Base-by-base conservation (phyloP, 2,113 vertebrate genomes). In the Australoheros scitulus region DNA sequence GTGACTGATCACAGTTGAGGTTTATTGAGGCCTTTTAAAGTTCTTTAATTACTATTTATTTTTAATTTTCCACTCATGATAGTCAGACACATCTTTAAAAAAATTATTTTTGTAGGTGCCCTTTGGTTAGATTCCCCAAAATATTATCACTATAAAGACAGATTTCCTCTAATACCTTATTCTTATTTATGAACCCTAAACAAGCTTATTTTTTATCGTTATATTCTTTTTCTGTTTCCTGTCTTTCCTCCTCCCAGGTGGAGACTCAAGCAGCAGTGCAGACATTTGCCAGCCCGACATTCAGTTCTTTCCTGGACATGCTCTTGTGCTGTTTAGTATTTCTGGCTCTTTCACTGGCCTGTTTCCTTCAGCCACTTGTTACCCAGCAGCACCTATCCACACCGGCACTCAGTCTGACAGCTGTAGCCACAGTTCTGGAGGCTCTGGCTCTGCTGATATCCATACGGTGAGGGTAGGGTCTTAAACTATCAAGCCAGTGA, bases 261-360 rank as follows among this genome's bases (percentile, higher is more conserved):
- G 92, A 94, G 85, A 92, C 81, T 34, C 91, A 91, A 64, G 90
- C 93, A 57, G 94, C 96, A 0, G 96, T 97, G 90, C 97, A 97
- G 94, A 99, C 97, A 0, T 98, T 99, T 34, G 98, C 98, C 91
- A 99, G 97, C 3, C 97, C 98, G 5, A 97, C 96, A 56, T 99
- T 99, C 94, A 99, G 98, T 87, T 99, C 97, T 0, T 96, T 99
- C 59, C 95, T 99, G 92, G 98, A 99, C 5, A 97, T 99, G 94
- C 89, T 98, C 78, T 95, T 99, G 86, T 98, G 97, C 43, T 97
- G 96, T 36, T 95, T 91, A 0, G 97, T 99, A 77, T 98, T 99
- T 92, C 92, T 99, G 79, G 96, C 97, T 55, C 97, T 99, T 65
- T 97, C 98, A 0, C 41, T 97, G 90, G 97, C 97, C 2, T 99